phyloP scores from a whole-genome alignment of 2,797 vertebrate species.

The Gallinago nigripennis region DNA sequence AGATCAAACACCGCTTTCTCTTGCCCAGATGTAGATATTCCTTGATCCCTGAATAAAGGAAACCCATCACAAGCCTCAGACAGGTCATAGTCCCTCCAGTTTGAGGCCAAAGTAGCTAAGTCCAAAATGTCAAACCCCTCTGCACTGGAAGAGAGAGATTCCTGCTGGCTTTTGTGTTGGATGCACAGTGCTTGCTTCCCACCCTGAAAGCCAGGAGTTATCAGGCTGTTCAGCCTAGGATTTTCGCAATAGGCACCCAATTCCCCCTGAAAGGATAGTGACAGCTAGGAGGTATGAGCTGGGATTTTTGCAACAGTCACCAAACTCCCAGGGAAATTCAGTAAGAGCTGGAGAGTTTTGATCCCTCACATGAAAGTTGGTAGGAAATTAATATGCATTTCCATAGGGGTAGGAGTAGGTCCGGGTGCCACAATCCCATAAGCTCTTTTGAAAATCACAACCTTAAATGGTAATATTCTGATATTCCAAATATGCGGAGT shows the following conservation, averaged over 20 bases:
- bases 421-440: neutral
- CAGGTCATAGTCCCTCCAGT: neutral
- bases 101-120: neutral
- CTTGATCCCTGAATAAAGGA: neutral
- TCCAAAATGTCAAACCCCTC: neutral
- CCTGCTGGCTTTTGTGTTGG: neutral
- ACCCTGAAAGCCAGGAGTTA: neutral
- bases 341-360: constrained; percentile 38
- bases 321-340: constrained; percentile 19
- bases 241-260: neutral
- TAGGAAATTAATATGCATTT: constrained; percentile 43
- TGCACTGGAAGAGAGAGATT: neutral
- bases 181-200: neutral
- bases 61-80: neutral
- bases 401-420: neutral
- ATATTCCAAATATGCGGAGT: neutral
- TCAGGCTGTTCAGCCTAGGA: constrained; percentile 17
- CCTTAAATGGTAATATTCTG: neutral
- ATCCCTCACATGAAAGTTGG: constrained; percentile 22
- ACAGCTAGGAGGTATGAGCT: constrained; percentile 34
- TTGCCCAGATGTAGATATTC: neutral
- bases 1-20: neutral
- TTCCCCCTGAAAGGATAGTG: constrained; percentile 20
- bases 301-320: constrained; percentile 49
- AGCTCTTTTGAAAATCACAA: constrained; percentile 22